Percentiles rank a stretch among this genome's conserved stretches.
These are phyloP conservation scores for Chiloscyllium plagiosum DNA, from an alignment of 2,113 vertebrate species.

Conservation along the genomic window DNA sequence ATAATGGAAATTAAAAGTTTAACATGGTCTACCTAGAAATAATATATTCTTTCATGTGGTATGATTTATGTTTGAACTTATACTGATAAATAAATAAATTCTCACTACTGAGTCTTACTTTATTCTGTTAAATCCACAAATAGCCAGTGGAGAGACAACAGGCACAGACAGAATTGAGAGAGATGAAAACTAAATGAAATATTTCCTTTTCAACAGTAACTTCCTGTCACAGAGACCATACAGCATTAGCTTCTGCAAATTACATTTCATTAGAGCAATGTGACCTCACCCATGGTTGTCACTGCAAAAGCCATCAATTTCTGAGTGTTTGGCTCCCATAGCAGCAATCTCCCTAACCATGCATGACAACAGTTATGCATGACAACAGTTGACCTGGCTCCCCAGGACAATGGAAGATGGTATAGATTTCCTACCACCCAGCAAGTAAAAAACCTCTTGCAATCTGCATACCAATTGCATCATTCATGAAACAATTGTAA, in stretches of 20 bases:
- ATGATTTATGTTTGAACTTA: neutral
- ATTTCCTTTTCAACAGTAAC: neutral
- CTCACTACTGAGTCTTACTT: neutral
- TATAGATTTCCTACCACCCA: slow-evolving; percentile 25
- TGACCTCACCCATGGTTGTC: neutral
- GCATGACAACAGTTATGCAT: slow-evolving; percentile 27
- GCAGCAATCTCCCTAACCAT: slow-evolving; percentile 19
- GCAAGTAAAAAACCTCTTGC: slow-evolving; percentile 22
- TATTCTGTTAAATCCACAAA: neutral
- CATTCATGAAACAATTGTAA: slow-evolving; percentile 24
- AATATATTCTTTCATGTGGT: neutral
- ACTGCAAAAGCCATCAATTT: slow-evolving; percentile 8
- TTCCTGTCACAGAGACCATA: neutral
- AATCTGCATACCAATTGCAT: slow-evolving; percentile 26
- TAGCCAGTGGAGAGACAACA: neutral
- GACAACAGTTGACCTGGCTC: neutral
- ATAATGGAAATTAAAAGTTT: neutral
- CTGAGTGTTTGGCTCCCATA: neutral
- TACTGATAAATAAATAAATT: neutral
- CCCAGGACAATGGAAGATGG: neutral
- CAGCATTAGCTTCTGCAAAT: slow-evolving; percentile 6
- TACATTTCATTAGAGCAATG: slow-evolving; percentile 22
- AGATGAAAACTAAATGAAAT: neutral
- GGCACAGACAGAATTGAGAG: neutral
- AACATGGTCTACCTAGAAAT: neutral